These are phyloP conservation scores for Struthidea cinerea DNA, from an alignment of 2,113 vertebrate species.

Conservation along the genomic window DNA sequence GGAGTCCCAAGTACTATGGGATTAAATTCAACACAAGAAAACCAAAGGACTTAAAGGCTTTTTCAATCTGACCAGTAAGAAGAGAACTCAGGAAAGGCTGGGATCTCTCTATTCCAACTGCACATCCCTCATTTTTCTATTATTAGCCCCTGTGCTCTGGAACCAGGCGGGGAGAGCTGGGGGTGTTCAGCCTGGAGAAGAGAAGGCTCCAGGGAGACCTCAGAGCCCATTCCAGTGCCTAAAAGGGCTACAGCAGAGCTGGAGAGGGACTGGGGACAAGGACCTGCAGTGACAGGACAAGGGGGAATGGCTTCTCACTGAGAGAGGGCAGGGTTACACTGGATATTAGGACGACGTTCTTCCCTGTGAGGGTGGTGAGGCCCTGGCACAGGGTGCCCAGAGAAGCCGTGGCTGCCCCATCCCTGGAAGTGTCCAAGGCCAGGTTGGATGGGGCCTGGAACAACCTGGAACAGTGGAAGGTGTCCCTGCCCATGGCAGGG, in stretches of 20 bases:
- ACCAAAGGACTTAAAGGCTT: not conserved
- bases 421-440: not conserved
- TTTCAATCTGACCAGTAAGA: not conserved
- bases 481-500: not conserved
- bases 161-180: not conserved
- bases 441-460: fast-evolving
- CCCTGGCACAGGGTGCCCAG: not conserved
- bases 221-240: not conserved
- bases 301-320: not conserved
- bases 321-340: not conserved
- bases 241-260: not conserved
- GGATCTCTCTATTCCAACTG: not conserved
- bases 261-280: not conserved
- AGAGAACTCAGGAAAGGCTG: not conserved
- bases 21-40: not conserved
- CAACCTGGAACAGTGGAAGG: too few relatives aligned
- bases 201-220: not conserved
- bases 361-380: fast-evolving
- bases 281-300: not conserved
- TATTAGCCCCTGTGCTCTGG: not conserved
- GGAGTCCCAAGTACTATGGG: not conserved
- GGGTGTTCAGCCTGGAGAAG: not conserved
- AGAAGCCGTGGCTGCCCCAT: not conserved
- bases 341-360: not conserved
- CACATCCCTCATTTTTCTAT: not conserved